These are phyloP conservation scores for Chaetodon trifasciatus DNA, from an alignment of 2,797 vertebrate species.

Conservation along the genomic window DNA sequence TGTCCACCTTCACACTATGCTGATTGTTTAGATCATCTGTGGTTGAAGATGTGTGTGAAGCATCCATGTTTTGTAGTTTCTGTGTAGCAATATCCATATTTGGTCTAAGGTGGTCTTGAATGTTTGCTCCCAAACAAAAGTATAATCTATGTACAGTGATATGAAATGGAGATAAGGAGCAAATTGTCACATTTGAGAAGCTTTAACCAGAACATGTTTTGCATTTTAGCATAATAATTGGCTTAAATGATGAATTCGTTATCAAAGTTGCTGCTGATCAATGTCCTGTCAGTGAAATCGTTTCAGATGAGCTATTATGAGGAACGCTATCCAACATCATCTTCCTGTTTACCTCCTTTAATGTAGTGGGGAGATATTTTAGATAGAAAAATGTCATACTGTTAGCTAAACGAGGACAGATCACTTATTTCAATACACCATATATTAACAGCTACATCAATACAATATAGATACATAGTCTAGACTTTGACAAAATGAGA, in stretches of 20 bases:
- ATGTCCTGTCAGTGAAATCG: not conserved
- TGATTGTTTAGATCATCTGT: no score
- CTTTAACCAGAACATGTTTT: not conserved
- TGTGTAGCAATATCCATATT: no score
- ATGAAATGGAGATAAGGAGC: not conserved
- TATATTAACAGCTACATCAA: not conserved
- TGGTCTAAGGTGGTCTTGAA: not conserved
- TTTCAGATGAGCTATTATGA: not conserved
- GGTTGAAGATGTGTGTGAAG: no score
- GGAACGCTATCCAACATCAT: not conserved
- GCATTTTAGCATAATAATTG: not conserved
- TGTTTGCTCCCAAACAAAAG: no score
- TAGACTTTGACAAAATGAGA: not conserved
- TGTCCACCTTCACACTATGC: no score
- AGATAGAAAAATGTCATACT: not conserved
- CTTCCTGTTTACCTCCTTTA: not conserved
- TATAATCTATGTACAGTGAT: not conserved
- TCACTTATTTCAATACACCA: not conserved
- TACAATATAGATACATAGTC: not conserved
- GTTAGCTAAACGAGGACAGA: not conserved
- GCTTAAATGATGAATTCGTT: not conserved
- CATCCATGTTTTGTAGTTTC: no score
- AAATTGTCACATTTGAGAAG: not conserved
- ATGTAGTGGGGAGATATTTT: not conserved
- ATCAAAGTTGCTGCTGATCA: not conserved